Base-by-base conservation (phyloP, 2,113 vertebrate species). In the Psittacula cyanocephala region DNA sequence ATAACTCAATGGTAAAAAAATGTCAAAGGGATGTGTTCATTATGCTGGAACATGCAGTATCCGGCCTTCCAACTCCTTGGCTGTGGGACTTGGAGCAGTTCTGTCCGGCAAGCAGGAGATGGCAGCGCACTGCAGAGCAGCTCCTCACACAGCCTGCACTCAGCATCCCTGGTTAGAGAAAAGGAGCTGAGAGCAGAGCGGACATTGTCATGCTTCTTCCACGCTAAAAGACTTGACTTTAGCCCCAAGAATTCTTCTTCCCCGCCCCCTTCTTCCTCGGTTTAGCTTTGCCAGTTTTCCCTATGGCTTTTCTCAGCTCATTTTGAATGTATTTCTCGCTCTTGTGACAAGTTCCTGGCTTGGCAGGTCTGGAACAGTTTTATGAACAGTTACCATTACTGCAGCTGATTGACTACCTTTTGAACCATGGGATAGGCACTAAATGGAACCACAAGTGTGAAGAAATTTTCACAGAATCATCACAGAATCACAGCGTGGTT, bases 1-100 rank as follows among this genome's bases (percentile, higher is more conserved):
- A 6, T 16, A n/a, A 49, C 23, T 10, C 46, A 46, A 20, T 8
- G 55, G 47, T 53, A 29, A 43, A 47, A 44, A 63, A 53, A 13
- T 3, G 4, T 24, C 2, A 11, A 47, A 68, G 33, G 20, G 24
- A 6, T 17, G 1, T 4, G 14, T 20, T 43, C 9, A 0, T 50
- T 29, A 2, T 3, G 7, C 62, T 28, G 4, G 25, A 23, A 9
- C 29, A 6, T 0, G 37, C 25, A 3, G 2, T 2, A 3, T 2
- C 46, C 7, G 17, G 35, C 37, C 33, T 5, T 37, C n/a, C 59
- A 59, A 15, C 23, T 37, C n/a, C 55, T 9, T 9, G 20, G 35
- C 59, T 11, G 37, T 37, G 59, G 14, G 31, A 28, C 16, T 12
- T 18, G 4, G 46, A 41, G 77, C 63, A 69, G 63, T 93, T 85